Conservation (phyloP, 2,888 invertebrate genomes). For the Andrena bicolor region DNA sequence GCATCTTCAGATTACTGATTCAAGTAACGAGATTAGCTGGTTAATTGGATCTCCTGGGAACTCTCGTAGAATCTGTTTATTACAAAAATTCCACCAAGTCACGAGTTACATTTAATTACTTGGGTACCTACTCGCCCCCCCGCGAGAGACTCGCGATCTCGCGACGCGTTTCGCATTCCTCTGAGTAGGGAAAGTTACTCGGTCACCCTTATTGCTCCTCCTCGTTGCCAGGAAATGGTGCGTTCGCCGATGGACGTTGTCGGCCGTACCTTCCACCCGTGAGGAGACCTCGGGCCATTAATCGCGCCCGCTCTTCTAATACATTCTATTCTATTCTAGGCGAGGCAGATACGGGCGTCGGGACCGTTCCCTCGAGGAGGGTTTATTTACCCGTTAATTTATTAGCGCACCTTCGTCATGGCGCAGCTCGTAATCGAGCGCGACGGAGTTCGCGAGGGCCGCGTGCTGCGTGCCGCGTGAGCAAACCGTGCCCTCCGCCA, state of each 20-base stretch:
- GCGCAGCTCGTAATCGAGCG: conserved; percentile 76
- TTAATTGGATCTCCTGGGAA: no score
- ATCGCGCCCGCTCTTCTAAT: conserved; percentile 54
- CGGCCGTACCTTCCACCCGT: conserved; percentile 20
- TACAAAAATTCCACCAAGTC: no score
- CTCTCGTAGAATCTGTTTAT: no score
- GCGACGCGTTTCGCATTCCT: neutral
- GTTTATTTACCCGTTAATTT: conserved; percentile 71
- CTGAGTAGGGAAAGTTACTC: conserved; percentile 6
- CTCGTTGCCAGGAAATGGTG: conserved; percentile 46
- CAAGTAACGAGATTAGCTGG: neutral
- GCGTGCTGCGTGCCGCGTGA: conserved; percentile 44
- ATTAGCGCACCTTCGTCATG: conserved; percentile 71
- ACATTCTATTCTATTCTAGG: conserved; percentile 66
- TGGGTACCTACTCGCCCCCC: no score
- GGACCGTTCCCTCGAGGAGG: conserved; percentile 36
- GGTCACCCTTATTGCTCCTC: conserved; percentile 1
- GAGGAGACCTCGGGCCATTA: conserved; percentile 39
- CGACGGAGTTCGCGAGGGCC: conserved; percentile 59
- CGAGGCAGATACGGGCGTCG: conserved; percentile 36
- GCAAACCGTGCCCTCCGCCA: conserved; percentile 14
- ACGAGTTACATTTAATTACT: no score
- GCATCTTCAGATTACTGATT: neutral
- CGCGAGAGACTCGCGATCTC: neutral
- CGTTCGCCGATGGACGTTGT: conserved; percentile 30